These are phyloP conservation scores for Semnornis frantzii DNA, from an alignment of 2,113 vertebrate genomes.

Conservation along the genomic window DNA sequence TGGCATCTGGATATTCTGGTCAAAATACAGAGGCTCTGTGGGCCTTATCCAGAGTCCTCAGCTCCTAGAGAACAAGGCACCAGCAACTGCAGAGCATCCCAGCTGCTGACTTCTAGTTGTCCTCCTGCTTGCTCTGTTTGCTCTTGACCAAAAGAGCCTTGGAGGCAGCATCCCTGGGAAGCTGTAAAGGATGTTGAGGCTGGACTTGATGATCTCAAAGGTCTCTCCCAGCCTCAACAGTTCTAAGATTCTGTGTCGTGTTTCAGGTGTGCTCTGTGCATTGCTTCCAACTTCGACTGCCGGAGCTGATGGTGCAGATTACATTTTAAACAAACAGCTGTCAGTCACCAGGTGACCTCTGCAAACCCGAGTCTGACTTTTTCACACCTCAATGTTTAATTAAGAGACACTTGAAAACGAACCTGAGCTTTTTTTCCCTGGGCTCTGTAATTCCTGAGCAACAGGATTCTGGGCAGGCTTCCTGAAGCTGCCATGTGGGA, in stretches of 20 bases:
- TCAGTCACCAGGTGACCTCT: slow-evolving; percentile 1
- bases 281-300: background rate
- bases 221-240: too few relatives aligned
- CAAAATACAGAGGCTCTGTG: background rate
- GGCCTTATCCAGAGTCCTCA: background rate
- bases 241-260: background rate
- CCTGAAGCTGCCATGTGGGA: background rate
- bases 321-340: background rate
- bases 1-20: background rate
- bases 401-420: slow-evolving; percentile 56
- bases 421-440: slow-evolving; percentile 50
- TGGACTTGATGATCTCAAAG: too few relatives aligned
- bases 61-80: background rate
- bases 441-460: background rate
- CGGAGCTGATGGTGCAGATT: background rate
- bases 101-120: background rate
- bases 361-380: slow-evolving; percentile 33
- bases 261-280: background rate
- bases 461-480: background rate
- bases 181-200: background rate
- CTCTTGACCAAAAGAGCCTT: background rate
- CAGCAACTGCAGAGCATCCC: background rate
- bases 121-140: background rate
- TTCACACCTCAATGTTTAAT: slow-evolving; percentile 40
- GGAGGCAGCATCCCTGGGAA: background rate